Evolutionary conservation across 1,140 invertebrate species (phyloP).

Genomic region (Leptinotarsa defecta): DNA sequence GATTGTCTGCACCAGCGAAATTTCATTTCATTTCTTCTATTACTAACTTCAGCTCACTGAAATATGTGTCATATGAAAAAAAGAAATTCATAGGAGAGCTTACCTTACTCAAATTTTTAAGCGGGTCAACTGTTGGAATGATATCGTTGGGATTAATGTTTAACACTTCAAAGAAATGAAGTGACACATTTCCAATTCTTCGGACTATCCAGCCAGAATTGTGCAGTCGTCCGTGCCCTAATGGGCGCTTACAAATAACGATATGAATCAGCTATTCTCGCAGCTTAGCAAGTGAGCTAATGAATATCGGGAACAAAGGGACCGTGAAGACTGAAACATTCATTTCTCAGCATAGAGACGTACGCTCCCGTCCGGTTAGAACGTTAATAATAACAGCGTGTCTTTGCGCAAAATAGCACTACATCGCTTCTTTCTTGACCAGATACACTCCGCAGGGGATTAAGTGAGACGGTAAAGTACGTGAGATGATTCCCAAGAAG

Average conservation of each 20-base stretch:
- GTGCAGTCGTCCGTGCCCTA: too few relatives aligned
- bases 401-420: slow-evolving; percentile 38
- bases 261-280: background rate
- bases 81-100: too few relatives aligned
- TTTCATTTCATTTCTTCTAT: too few relatives aligned
- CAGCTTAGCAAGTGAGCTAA: background rate
- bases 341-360: background rate
- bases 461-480: slow-evolving; percentile 36
- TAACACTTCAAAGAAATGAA: too few relatives aligned
- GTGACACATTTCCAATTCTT: too few relatives aligned
- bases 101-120: too few relatives aligned
- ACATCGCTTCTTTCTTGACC: slow-evolving; percentile 31
- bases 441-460: slow-evolving; percentile 30
- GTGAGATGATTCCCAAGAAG: slow-evolving; percentile 37
- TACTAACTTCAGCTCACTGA: too few relatives aligned
- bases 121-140: too few relatives aligned
- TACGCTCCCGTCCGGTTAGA: background rate
- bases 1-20: too few relatives aligned
- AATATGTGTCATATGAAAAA: too few relatives aligned
- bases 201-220: too few relatives aligned
- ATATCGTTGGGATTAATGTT: too few relatives aligned
- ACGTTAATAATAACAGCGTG: slow-evolving; percentile 21
- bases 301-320: slow-evolving; percentile 5
- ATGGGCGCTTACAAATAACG: background rate
- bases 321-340: background rate